phyloP scores from a whole-genome alignment of 30 jellyfish, hydroid and myxozoan species.

The Rhopilema esculentum region DNA sequence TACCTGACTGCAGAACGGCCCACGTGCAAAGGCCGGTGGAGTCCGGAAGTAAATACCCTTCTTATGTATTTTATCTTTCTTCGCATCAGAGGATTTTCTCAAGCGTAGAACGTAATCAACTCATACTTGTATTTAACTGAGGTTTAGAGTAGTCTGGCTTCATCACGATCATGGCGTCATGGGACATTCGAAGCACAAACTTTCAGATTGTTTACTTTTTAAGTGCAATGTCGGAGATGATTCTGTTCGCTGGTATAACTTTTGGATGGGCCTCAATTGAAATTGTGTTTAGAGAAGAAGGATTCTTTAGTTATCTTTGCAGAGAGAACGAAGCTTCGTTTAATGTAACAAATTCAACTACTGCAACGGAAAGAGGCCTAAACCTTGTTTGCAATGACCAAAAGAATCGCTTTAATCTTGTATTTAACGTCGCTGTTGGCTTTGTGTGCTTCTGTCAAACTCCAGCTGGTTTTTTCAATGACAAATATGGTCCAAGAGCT shows the following conservation, averaged over 20 bases:
- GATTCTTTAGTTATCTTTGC: conserved; percentile 49
- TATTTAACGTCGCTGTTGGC: conserved; percentile 57
- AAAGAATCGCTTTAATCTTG: conserved; percentile 36
- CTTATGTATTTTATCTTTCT: too few species aligned
- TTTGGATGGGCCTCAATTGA: conserved; percentile 73
- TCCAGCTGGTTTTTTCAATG: conserved; percentile 54
- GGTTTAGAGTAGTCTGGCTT: too few species aligned
- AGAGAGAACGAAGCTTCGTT: background rate
- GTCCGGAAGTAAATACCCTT: background rate
- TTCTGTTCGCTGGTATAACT: conserved; percentile 43
- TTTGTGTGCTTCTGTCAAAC: conserved; percentile 1
- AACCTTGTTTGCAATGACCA: conserved; percentile 37
- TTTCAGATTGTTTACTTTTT: conserved; percentile 24
- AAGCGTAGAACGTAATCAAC: too few species aligned
- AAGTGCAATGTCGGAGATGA: conserved; percentile 23
- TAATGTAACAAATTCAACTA: background rate
- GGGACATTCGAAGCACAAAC: background rate
- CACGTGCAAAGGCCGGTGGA: background rate
- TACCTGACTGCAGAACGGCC: background rate
- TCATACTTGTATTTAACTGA: too few species aligned
- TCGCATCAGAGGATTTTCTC: too few species aligned
- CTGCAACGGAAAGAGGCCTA: background rate
- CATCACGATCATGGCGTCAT: background rate
- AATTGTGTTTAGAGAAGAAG: conserved; percentile 38
- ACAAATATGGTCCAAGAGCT: conserved; percentile 57